Conservation (phyloP, 2,113 vertebrate species). For the Chrysemys picta region DNA sequence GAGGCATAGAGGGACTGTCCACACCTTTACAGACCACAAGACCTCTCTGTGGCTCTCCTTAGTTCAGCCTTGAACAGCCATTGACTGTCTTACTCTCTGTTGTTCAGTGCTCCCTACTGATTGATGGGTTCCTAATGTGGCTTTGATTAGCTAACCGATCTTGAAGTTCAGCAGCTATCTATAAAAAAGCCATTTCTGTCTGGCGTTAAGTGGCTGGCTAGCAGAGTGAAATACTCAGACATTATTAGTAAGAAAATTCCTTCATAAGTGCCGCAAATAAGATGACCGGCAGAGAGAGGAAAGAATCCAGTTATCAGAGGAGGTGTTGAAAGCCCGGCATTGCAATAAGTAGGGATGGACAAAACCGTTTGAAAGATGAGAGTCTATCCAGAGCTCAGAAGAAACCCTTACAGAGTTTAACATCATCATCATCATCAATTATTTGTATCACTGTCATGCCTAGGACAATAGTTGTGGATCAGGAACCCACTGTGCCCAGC, state of each 20-base stretch:
- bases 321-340: not conserved
- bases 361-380: not conserved
- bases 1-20: not conserved
- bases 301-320: not conserved
- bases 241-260: not conserved
- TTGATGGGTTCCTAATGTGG: constrained; percentile 50
- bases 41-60: not conserved
- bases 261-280: not conserved
- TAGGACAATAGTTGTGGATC: not conserved
- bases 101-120: not conserved
- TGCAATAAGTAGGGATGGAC: not conserved
- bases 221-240: not conserved
- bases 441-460: not conserved
- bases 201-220: not conserved
- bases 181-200: not conserved
- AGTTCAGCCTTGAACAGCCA: constrained; percentile 6
- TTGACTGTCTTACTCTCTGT: not conserved
- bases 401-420: not conserved
- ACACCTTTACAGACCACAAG: not conserved
- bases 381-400: not conserved
- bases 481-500: not conserved
- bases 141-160: constrained; percentile 29
- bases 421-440: not conserved
- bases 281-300: not conserved
- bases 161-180: not conserved